Percentiles rank a stretch among this genome's conserved stretches.
These are phyloP conservation scores for Lycophotia porphyrea DNA, from an alignment of 2,888 invertebrate species.

Conservation along the genomic window DNA sequence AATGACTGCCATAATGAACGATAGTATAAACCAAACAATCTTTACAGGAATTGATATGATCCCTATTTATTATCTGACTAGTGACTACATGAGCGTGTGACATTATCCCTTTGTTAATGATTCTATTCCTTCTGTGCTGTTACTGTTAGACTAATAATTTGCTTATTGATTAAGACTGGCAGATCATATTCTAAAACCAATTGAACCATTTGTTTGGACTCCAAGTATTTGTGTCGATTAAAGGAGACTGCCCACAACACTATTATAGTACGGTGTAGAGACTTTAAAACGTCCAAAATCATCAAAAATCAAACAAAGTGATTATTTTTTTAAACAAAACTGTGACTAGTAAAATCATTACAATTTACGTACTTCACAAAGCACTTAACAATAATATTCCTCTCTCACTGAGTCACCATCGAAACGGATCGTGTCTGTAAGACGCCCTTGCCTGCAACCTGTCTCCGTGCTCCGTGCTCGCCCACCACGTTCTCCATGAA, in stretches of 20 bases:
- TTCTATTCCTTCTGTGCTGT: not conserved
- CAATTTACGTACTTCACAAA: not conserved
- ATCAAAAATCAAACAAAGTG: not conserved
- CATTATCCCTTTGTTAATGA: not conserved
- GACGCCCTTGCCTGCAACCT: slow-evolving; percentile 32
- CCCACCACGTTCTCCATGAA: slow-evolving; percentile 69
- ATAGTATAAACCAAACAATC: not conserved
- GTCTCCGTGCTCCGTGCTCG: slow-evolving; percentile 15
- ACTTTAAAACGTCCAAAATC: not conserved
- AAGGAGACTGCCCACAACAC: not conserved
- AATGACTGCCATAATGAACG: not conserved
- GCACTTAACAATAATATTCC: slow-evolving; percentile 8
- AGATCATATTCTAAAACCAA: not conserved
- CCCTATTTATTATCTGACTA: not conserved
- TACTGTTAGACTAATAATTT: too few species aligned
- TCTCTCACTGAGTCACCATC: not conserved
- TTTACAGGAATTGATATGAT: not conserved
- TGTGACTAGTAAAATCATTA: not conserved
- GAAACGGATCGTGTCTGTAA: slow-evolving; percentile 34
- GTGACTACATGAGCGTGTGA: not conserved
- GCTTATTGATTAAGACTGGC: not conserved
- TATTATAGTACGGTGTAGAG: not conserved
- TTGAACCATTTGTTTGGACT: not conserved
- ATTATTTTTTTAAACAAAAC: not conserved
- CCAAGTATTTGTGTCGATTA: not conserved